Percentiles rank a stretch among this genome's conserved stretches.
phyloP scores from a whole-genome alignment of 2,888 invertebrate genomes.

The Callyntrura guangdongensis region DNA sequence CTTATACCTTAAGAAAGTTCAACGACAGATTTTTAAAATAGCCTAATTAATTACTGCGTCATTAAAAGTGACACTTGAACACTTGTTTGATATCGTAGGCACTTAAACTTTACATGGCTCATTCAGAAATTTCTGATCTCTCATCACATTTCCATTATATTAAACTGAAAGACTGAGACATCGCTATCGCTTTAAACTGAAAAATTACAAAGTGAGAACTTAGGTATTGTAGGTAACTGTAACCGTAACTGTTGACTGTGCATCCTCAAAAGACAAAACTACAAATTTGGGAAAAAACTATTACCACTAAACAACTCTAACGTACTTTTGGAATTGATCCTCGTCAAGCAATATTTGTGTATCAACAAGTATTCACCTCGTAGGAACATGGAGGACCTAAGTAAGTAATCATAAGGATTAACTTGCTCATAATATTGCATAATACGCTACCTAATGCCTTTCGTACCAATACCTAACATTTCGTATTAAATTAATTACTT shows the following conservation, averaged over 20 bases:
- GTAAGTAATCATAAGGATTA: conserved; percentile 27
- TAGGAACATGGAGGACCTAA: conserved; percentile 51
- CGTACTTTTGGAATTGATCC: no score
- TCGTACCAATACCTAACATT: not conserved
- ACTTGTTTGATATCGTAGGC: no score
- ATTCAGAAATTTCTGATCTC: not conserved
- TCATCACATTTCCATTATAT: not conserved
- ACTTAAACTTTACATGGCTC: not conserved
- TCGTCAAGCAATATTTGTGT: no score
- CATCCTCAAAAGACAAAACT: not conserved
- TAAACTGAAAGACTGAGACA: not conserved
- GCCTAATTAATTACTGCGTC: no score
- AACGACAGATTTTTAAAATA: no score
- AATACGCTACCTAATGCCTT: not conserved
- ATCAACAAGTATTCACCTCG: no score
- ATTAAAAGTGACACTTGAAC: no score
- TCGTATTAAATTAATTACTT: no score
- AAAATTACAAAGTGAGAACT: no score
- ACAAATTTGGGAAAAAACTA: not conserved
- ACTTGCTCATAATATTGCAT: not conserved
- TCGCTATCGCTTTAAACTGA: not conserved
- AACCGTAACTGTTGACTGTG: no score
- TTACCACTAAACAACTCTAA: conserved; percentile 25
- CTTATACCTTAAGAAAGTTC: no score
- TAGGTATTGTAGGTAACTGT: no score